phyloP scores from a whole-genome alignment of 2,113 vertebrate genomes.

The Limanda limanda region DNA sequence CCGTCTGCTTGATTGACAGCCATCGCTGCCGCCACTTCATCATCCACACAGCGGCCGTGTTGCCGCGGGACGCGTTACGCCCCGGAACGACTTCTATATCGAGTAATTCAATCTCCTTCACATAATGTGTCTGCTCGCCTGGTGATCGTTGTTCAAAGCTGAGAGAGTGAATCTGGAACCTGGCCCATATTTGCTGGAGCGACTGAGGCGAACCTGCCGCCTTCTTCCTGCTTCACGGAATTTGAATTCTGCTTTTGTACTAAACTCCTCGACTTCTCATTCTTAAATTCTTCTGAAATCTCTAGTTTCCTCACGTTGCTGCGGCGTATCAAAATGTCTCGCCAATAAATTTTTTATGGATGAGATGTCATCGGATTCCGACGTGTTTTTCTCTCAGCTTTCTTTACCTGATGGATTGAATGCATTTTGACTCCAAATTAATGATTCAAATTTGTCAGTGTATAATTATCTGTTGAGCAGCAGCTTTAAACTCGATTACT shows the following conservation, averaged over 20 bases:
- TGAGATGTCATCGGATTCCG: not conserved
- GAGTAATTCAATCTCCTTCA: slow-evolving; percentile 40
- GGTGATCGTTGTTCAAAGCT: slow-evolving; percentile 16
- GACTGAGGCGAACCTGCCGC: slow-evolving; percentile 4
- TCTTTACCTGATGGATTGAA: slow-evolving; percentile 1
- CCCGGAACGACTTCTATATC: slow-evolving; percentile 1
- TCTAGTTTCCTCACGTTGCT: not conserved
- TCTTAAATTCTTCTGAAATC: not conserved
- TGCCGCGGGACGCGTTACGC: not conserved
- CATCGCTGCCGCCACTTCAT: slow-evolving; percentile 30
- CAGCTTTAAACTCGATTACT: slow-evolving; percentile 49
- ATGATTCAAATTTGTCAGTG: slow-evolving; percentile 33
- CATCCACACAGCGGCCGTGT: slow-evolving; percentile 10
- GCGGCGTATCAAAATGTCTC: not conserved
- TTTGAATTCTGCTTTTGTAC: not conserved
- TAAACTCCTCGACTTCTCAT: no score
- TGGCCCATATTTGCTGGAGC: not conserved
- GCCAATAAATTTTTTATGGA: not conserved
- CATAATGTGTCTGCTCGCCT: slow-evolving; percentile 39
- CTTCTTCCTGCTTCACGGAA: slow-evolving; percentile 1
- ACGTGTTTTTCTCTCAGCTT: not conserved
- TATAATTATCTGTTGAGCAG: slow-evolving; percentile 31
- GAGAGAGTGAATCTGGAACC: slow-evolving; percentile 17
- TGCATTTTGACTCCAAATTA: slow-evolving; percentile 37
- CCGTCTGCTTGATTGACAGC: slow-evolving; percentile 47